Evolutionary conservation across 2,797 vertebrate species (phyloP).

Genomic region (Acestrorhynchus altus): DNA sequence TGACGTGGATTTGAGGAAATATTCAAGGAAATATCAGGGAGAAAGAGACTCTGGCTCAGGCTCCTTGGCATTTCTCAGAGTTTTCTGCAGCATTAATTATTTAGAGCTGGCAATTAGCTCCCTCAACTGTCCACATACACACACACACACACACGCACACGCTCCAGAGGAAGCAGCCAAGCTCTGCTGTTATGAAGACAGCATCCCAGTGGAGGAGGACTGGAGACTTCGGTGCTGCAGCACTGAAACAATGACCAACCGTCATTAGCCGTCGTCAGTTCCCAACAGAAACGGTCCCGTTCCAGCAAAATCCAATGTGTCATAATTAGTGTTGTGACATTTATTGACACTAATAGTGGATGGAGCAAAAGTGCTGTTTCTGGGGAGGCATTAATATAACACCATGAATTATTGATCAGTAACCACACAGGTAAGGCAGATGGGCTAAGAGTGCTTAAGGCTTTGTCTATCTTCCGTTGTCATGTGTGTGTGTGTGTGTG

Average conservation of each 20-base stretch:
- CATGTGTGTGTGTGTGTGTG: too few relatives aligned
- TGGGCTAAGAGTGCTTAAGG: not conserved
- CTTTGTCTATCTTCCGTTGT: not conserved
- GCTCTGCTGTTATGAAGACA: not conserved
- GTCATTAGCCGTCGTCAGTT: not conserved
- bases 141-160: constrained; percentile 18
- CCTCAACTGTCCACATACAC: constrained; percentile 29
- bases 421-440: not conserved
- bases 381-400: not conserved
- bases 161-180: constrained; percentile 16
- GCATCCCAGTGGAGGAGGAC: not conserved
- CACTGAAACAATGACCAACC: not conserved
- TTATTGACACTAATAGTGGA: not conserved
- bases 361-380: not conserved
- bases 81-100: constrained; percentile 58
- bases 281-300: not conserved
- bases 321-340: constrained; percentile 1
- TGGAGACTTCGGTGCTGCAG: not conserved
- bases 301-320: not conserved
- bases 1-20: not conserved
- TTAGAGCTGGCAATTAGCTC: constrained; percentile 56
- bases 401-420: constrained; percentile 8
- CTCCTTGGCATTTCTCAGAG: constrained; percentile 56
- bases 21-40: not conserved
- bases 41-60: constrained; percentile 12